phyloP scores from a whole-genome alignment of 2,113 vertebrate genomes.

The Bubalus kerabau region DNA sequence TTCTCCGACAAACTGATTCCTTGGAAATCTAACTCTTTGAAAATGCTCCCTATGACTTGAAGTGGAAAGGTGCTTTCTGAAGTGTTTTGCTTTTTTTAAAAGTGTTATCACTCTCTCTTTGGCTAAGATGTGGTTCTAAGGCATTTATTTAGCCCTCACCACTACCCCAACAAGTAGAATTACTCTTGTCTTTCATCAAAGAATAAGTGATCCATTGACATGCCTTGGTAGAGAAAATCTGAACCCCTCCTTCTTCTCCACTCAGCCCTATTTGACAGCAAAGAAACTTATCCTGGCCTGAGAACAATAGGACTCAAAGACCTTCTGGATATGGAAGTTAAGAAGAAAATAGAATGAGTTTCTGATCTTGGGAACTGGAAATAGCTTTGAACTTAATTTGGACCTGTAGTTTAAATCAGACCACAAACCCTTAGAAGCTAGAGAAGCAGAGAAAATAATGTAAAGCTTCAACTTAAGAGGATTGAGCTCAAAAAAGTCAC shows the following conservation, averaged over 20 bases:
- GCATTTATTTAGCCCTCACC: accelerated
- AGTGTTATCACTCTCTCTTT: background rate
- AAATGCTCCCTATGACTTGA: background rate
- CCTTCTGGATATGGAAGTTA: background rate
- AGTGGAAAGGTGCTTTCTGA: background rate
- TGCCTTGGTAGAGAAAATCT: background rate
- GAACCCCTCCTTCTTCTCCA: background rate
- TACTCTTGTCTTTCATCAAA: background rate
- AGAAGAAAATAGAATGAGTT: background rate
- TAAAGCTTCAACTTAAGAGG: background rate
- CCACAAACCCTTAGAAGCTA: background rate
- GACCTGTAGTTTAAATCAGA: background rate
- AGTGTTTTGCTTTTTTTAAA: background rate
- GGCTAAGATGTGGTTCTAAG: background rate
- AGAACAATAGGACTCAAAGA: background rate
- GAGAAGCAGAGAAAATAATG: background rate
- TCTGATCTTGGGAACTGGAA: background rate
- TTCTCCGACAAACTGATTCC: background rate
- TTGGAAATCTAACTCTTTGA: background rate
- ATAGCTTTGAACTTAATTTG: background rate
- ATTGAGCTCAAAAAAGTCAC: background rate
- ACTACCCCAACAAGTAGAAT: background rate
- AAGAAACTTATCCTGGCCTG: background rate
- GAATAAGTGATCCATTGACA: background rate
- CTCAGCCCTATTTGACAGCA: background rate